These are phyloP conservation scores for Hyphantria cunea DNA, from an alignment of 1,140 invertebrate species.

Conservation along the genomic window DNA sequence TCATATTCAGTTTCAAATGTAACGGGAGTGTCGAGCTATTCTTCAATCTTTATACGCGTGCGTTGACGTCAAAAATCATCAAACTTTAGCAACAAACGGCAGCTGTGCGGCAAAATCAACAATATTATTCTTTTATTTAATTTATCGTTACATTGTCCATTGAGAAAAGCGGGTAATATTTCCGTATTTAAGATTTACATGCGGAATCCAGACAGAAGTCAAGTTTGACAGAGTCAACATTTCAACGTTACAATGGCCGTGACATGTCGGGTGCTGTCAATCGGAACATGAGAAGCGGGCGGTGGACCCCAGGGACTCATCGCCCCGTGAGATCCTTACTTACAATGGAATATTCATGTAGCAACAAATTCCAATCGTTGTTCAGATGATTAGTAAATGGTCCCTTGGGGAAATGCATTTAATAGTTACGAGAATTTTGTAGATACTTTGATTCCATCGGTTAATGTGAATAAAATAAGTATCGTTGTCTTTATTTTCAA, in stretches of 20 bases:
- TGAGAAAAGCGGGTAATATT: slow-evolving; percentile 61
- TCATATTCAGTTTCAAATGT: too few species aligned
- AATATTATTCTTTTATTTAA: slow-evolving; percentile 79
- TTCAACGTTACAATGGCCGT: slow-evolving; percentile 74
- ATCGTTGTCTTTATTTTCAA: too few species aligned
- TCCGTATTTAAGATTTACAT: slow-evolving; percentile 75
- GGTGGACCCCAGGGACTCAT: slow-evolving; percentile 35
- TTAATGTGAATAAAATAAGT: too few species aligned
- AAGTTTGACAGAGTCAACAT: slow-evolving; percentile 79
- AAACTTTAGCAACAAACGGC: slow-evolving; percentile 34
- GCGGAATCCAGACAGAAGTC: slow-evolving; percentile 78
- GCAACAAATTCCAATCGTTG: slow-evolving; percentile 54
- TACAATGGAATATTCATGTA: slow-evolving; percentile 56
- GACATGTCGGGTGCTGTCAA: slow-evolving; percentile 76
- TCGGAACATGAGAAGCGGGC: slow-evolving; percentile 73
- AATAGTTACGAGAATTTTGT: slow-evolving; percentile 31
- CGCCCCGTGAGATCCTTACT: slow-evolving; percentile 44
- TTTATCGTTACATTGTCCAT: slow-evolving; percentile 73
- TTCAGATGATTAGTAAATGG: slow-evolving; percentile 57
- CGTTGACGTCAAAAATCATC: slow-evolving; percentile 32
- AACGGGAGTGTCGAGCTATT: too few species aligned
- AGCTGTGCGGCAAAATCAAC: slow-evolving; percentile 59
- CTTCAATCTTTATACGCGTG: slow-evolving; percentile 3
- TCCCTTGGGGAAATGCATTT: slow-evolving; percentile 51
- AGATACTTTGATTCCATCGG: too few species aligned